A percentile compares a stretch with the other conserved stretches of the same genome.
Conservation (phyloP, 2,888 invertebrate species). For the Protonemura montana region DNA sequence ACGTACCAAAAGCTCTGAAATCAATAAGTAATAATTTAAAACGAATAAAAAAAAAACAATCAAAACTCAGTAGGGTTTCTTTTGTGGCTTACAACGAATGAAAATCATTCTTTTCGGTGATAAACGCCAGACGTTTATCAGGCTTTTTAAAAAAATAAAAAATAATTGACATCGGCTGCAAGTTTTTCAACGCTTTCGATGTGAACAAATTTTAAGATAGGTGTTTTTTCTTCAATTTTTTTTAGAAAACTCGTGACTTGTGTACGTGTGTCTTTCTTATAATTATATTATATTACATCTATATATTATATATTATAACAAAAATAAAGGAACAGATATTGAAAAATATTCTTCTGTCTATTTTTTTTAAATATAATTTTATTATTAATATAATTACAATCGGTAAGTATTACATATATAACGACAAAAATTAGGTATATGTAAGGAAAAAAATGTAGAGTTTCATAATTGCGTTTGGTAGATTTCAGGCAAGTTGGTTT, state of each 20-base stretch:
- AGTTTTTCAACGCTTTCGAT: slow-evolving; percentile 18
- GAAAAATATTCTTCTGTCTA: neutral
- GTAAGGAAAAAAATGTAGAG: too few relatives aligned
- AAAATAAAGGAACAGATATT: slow-evolving; percentile 21
- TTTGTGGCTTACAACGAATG: neutral
- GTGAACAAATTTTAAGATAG: slow-evolving; percentile 12
- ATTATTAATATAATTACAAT: neutral
- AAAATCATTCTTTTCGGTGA: neutral
- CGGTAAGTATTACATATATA: too few relatives aligned
- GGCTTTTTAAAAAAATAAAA: neutral
- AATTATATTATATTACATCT: slow-evolving; percentile 34
- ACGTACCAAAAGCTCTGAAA: neutral
- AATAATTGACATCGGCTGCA: neutral
- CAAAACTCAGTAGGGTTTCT: neutral
- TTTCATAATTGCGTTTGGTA: too few relatives aligned
- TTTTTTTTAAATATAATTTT: neutral
- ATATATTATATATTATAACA: slow-evolving; percentile 35
- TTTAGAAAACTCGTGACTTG: neutral
- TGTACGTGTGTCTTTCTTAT: slow-evolving; percentile 28
- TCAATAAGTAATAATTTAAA: neutral
- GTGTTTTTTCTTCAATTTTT: slow-evolving; percentile 7
- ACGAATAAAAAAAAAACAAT: neutral
- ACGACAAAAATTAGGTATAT: too few relatives aligned
- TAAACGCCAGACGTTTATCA: neutral
- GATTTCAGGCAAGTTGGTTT: too few relatives aligned